Evolutionary conservation across 1,140 invertebrate genomes (phyloP), one percentile per base, ranked within the genome.

Genomic region (Helicoverpa zea): DNA sequence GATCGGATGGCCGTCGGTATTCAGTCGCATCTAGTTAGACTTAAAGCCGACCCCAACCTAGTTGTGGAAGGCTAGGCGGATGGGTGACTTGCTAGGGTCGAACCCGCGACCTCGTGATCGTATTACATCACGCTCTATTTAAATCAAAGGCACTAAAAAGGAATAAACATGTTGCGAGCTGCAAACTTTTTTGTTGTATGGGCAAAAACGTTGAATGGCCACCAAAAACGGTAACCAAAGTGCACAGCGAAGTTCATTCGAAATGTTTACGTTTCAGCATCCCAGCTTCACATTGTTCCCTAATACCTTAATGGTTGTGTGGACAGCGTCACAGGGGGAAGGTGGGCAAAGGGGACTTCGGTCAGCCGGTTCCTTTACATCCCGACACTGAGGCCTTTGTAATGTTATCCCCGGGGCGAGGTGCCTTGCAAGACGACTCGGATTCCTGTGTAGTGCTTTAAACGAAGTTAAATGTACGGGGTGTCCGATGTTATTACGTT

Each of bases 361-460:
- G 75, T 73, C 80, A 81, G 56, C 13, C 30, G 79, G 52, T 30
- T 72, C 77, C 77, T 72, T 79, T 72, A 72, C 66, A 79, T 56
- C 54, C 66, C 35, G 49, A 47, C 23, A 79, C 59, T 30, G 43
- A 81, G 66, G 74, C 64, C 80, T 81, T 81, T 81, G 75, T 81
- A 81, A 78, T 81, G 80, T 18, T 76, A 78, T 81, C 75, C 64
- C 81, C 66, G 35, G 51, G 75, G 75, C 29, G 59, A 77, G 61
- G 58, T 49, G 35, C 58, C 75, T 77, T 77, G 58, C 61, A 66
- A 77, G 75, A 77, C 75, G 59, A 77, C 23, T 56, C n/a, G 61
- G 18, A 76, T 66, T 77, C 75, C 61, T 66, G 61, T 52, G 23
- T 52, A 66, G 75, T 76, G 58, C 74, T 30, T 14, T 77, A 77